phyloP scores from a whole-genome alignment of 1,140 invertebrate species.

The Drosophila orena region DNA sequence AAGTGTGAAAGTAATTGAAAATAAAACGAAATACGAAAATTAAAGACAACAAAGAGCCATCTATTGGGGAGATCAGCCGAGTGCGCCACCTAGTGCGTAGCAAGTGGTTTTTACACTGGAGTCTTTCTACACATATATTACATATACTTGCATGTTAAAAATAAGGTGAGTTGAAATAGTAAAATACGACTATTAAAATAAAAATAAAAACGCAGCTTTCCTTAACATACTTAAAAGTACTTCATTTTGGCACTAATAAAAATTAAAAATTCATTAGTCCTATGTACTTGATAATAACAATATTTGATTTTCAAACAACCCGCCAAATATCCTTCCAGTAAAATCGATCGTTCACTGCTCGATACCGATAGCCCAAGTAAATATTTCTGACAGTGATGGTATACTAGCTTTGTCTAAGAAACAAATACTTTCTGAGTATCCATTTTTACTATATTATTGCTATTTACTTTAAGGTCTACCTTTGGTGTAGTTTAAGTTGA shows the following conservation, averaged over 20 bases:
- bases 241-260: too few relatives aligned
- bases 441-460: too few relatives aligned
- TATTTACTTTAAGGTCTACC: too few relatives aligned
- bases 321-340: background rate
- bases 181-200: background rate
- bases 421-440: too few relatives aligned
- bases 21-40: slow-evolving; percentile 1
- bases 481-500: too few relatives aligned
- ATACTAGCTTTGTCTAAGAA: background rate
- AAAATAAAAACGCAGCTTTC: too few relatives aligned
- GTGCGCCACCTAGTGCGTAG: background rate
- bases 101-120: background rate
- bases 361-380: slow-evolving; percentile 1
- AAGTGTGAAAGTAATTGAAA: slow-evolving; percentile 20
- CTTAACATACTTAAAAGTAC: background rate
- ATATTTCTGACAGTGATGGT: background rate
- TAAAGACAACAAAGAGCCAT: too few relatives aligned
- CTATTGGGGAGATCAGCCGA: background rate
- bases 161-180: background rate
- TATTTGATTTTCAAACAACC: background rate
- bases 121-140: too few relatives aligned
- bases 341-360: background rate
- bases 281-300: background rate
- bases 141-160: too few relatives aligned
- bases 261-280: too few relatives aligned